These are phyloP conservation scores for Habropoda laboriosa DNA, from an alignment of 1,140 invertebrate genomes.

Conservation along the genomic window DNA sequence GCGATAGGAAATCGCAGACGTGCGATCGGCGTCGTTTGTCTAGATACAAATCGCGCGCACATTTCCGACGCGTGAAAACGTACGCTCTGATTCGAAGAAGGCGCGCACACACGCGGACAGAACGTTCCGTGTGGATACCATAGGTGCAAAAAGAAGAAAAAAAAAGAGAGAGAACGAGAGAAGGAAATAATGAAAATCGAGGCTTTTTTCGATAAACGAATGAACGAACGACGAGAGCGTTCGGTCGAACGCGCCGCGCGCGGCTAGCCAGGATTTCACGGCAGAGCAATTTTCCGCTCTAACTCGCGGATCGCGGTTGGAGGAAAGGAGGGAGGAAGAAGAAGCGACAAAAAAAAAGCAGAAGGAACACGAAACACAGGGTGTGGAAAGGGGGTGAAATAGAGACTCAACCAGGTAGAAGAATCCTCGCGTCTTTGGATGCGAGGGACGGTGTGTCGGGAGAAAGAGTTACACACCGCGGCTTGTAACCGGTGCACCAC, in stretches of 20 bases:
- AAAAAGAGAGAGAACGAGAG: no score
- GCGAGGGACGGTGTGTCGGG: constrained; percentile 14
- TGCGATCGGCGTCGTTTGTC: constrained; percentile 28
- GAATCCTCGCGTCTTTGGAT: no score
- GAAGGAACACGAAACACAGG: constrained; percentile 26
- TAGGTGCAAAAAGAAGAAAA: background rate
- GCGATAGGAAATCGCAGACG: constrained; percentile 2
- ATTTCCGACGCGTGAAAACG: constrained; percentile 25
- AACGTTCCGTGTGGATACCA: constrained; percentile 2
- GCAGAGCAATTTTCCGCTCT: background rate
- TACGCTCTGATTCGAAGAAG: constrained; percentile 11
- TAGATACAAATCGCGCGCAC: constrained; percentile 26
- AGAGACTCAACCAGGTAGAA: no score
- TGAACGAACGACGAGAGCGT: background rate
- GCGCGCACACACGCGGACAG: background rate
- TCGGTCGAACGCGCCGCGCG: background rate
- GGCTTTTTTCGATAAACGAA: constrained; percentile 9
- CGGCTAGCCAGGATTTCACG: background rate
- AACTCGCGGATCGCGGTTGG: background rate
- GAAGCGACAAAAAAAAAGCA: no score
- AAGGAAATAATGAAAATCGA: constrained; percentile 35
- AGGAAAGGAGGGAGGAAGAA: background rate
- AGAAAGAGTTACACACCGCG: no score
- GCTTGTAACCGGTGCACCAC: no score
- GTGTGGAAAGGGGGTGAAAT: background rate